Evolutionary conservation across 2,797 vertebrate genomes (phyloP), one percentile per base, ranked within the genome.

Genomic region (Heteromormyrus szaboi): DNA sequence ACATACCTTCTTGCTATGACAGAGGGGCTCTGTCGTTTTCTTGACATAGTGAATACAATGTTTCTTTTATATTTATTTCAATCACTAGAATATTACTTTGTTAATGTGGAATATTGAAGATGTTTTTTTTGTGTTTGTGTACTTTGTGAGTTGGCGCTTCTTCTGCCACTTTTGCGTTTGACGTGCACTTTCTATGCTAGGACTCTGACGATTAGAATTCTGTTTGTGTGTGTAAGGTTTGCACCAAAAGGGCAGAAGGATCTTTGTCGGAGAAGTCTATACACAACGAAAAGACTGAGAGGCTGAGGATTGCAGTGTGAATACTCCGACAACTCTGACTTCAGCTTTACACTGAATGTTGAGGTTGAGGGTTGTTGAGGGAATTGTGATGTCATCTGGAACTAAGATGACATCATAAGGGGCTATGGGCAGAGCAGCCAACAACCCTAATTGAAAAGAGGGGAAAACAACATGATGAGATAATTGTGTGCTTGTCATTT

Each of bases 11-110:
- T 46, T 72, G 87, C 50, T 83, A 22, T 88, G 37, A 88, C 68
- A 88, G 87, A 86, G 50, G 50, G 44, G 87, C 22, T 88, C 53
- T 86, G 25, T 90, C 81, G 68, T 88, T 87, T 86, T 87, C 88
- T 84, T 87, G 89, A 88, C 76, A 46, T 86, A 90, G 48, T 65
- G 41, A 88, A 12, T 50, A 62, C 83, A 83, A 83, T 87, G 8
- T 88, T 62, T 51, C 62, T 19, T 89, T 90, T 48, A 88, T 53
- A 86, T 90, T 88, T 88, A 88, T 91, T 88, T 22, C 29, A 33
- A 88, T 89, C 83, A 88, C 29, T 87, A 86, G 87, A 29, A 51
- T 90, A 51, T 88, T 90, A 88, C 41, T 59, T 33, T 44, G 14
- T 68, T 25, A 86, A 29, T 62, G 85, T 83, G 51, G 12, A 17